Evolutionary conservation across 2,888 invertebrate species (phyloP), one percentile per base, ranked within the genome.

Genomic region (Melieria crassipennis): DNA sequence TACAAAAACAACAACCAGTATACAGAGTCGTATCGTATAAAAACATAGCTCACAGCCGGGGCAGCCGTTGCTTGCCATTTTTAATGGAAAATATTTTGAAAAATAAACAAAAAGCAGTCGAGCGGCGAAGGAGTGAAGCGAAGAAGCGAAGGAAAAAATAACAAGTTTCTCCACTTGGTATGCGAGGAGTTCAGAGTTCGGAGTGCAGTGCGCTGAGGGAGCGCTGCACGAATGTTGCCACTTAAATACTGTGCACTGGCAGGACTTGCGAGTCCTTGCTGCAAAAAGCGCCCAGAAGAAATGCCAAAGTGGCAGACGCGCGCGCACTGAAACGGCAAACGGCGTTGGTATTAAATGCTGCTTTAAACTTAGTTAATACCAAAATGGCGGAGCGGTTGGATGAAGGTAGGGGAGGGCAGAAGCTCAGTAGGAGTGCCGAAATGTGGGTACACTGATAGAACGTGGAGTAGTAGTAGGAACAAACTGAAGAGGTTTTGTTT

Each of bases 81-180:
- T 73, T 75, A 75, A 75, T 75, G 72, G 70, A 72, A 75, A 73
- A 68, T 70, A 66, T 70, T 72, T 71, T 60, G 42, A 10, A 30
- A 11, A 10, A 58, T 7, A 67, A 30, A 43, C 45, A 60, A 42
- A 62, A 50, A 16, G 42, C 13, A 47, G 5, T 45, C 43, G 4
- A 60, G 11, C 9, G 16, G 60, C 3, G 30, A 30, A 30, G 30
- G 30, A 30, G 30, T 30, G 30, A 30, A 16, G 16, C 7, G 11
- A 11, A 43, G 4, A 10, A 16, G 10, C 46, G 43, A 42, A 11
- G 10, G 50, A 58, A 65, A 70, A 48, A 30, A 30, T 30, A 55
- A 65, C 60, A 63, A 64, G 62, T 68, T 72, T 71, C 64, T 55
- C 71, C 63, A 61, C 63, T 57, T 55, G 65, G 55, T 55, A 62